A percentile compares a stretch with the other conserved stretches of the same genome.
These are phyloP conservation scores for Strigamia transsilvanica DNA, from an alignment of 2,888 invertebrate species.

Conservation along the genomic window DNA sequence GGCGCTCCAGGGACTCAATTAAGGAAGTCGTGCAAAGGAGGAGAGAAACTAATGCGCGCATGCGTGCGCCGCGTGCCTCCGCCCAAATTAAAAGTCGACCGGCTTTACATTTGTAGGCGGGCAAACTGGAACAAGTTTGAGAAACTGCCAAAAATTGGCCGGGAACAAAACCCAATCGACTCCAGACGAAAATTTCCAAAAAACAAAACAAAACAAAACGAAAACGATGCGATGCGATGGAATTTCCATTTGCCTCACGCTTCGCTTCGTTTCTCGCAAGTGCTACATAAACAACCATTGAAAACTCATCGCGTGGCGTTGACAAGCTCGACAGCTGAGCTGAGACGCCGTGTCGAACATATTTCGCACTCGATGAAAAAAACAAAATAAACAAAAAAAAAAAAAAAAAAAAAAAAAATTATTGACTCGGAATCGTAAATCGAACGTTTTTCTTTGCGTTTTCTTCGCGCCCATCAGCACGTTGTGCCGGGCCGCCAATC, in stretches of 20 bases:
- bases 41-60: slow-evolving; percentile 42
- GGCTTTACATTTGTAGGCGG: slow-evolving; percentile 39
- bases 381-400: not conserved
- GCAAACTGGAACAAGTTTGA: slow-evolving; percentile 39
- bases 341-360: slow-evolving; percentile 16
- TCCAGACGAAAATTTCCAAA: not conserved
- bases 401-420: not conserved
- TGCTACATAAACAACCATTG: slow-evolving; percentile 36
- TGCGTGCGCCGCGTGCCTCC: slow-evolving; percentile 42
- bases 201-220: not conserved
- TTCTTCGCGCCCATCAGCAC: not conserved
- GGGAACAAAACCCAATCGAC: slow-evolving; percentile 12
- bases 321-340: slow-evolving; percentile 38
- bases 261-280: too few relatives aligned
- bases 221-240: too few relatives aligned
- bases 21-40: slow-evolving; percentile 42
- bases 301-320: slow-evolving; percentile 33
- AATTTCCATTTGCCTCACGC: too few relatives aligned
- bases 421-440: slow-evolving; percentile 3
- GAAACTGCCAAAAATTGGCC: slow-evolving; percentile 24
- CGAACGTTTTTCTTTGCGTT: not conserved
- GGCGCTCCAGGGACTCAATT: slow-evolving; percentile 44
- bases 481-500: slow-evolving; percentile 20
- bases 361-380: slow-evolving; percentile 13
- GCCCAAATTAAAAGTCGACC: slow-evolving; percentile 44